Evolutionary conservation across 2,888 invertebrate genomes (phyloP).

Genomic region (Desoria tigrina): DNA sequence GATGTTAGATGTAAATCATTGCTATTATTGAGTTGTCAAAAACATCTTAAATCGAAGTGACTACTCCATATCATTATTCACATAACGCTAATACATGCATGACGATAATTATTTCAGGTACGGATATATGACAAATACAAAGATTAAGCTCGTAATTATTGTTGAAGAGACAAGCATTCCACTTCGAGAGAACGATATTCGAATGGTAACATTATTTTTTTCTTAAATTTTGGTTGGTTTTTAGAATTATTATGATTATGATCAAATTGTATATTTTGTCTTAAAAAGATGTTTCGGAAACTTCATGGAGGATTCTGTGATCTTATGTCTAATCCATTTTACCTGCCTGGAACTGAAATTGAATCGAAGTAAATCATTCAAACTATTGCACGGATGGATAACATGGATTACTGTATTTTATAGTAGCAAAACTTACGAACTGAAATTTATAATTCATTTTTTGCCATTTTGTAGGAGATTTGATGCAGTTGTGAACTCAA

Average conservation of each 20-base stretch:
- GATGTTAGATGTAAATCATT: slow-evolving; percentile 52
- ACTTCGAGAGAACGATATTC: slow-evolving; percentile 88
- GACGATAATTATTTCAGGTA: too few species aligned
- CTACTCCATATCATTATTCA: slow-evolving; percentile 10
- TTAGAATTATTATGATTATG: slow-evolving; percentile 1
- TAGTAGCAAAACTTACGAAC: neutral
- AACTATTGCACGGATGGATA: too few species aligned
- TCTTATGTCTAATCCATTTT: slow-evolving; percentile 95
- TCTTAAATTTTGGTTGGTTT: slow-evolving; percentile 4
- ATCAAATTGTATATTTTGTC: slow-evolving; percentile 17
- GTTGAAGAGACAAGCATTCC: slow-evolving; percentile 86
- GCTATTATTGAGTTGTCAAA: neutral
- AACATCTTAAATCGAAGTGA: neutral
- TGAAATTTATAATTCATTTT: neutral
- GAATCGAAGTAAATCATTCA: slow-evolving; percentile 72
- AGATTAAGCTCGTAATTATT: slow-evolving; percentile 89
- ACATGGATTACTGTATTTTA: too few species aligned
- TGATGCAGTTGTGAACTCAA: slow-evolving; percentile 54
- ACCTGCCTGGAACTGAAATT: slow-evolving; percentile 86
- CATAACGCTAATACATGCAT: too few species aligned
- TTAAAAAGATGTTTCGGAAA: slow-evolving; percentile 75
- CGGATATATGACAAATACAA: slow-evolving; percentile 96
- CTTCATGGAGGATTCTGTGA: slow-evolving; percentile 91
- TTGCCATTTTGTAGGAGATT: slow-evolving; percentile 54
- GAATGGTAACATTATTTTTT: slow-evolving; percentile 67